phyloP scores from a whole-genome alignment of 1,140 invertebrate genomes.

The Psilanteris sp. region DNA sequence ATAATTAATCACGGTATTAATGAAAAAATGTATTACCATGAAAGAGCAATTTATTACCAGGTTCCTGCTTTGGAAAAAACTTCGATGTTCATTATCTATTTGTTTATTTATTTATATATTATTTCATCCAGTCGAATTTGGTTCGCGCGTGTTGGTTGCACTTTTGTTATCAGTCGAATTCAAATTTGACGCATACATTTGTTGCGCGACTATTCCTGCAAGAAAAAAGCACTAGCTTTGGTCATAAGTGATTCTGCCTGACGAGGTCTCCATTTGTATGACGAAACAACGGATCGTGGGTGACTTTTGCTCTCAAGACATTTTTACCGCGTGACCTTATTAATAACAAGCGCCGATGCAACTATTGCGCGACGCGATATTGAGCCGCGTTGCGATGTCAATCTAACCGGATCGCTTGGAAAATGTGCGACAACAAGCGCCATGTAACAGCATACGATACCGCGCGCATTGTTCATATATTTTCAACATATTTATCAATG shows the following conservation, averaged over 20 bases:
- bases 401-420: constrained; percentile 58
- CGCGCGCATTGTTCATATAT: constrained; percentile 34
- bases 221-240: constrained; percentile 2
- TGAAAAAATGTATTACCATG: constrained; percentile 39
- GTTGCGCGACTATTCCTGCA: not conserved
- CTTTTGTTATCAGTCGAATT: too few relatives aligned
- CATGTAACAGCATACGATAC: constrained; percentile 34
- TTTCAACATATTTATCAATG: constrained; percentile 57
- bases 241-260: constrained; percentile 20
- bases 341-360: constrained; percentile 58
- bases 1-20: constrained; percentile 41
- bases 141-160: too few relatives aligned
- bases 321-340: constrained; percentile 61
- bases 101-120: too few relatives aligned
- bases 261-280: constrained; percentile 26
- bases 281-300: constrained; percentile 53
- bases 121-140: too few relatives aligned
- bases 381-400: constrained; percentile 48
- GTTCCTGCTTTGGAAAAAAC: not conserved
- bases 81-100: too few relatives aligned
- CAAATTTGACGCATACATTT: too few relatives aligned
- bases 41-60: constrained; percentile 6
- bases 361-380: constrained; percentile 60
- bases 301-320: constrained; percentile 61
- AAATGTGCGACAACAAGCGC: constrained; percentile 42